phyloP scores from a whole-genome alignment of 1,140 invertebrate genomes.

The Teleogryllus occipitalis region DNA sequence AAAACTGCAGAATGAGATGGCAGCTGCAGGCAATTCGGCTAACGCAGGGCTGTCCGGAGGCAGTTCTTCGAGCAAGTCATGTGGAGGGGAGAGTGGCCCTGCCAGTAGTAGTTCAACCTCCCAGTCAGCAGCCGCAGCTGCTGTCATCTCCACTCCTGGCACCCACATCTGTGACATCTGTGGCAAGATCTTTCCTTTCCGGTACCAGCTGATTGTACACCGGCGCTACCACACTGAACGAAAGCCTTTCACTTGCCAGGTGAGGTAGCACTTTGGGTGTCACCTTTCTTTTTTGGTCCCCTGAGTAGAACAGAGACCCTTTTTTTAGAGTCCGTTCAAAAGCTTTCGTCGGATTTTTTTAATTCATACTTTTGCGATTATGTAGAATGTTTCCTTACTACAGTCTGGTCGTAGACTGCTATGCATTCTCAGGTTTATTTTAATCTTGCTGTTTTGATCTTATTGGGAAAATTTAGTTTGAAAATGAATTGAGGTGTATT shows the following conservation, averaged over 20 bases:
- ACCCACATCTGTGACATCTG: slow-evolving; percentile 72
- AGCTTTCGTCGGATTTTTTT: background rate
- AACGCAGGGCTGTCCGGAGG: background rate
- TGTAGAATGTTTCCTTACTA: background rate
- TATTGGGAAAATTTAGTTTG: too few species aligned
- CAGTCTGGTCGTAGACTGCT: background rate
- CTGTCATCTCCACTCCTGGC: slow-evolving; percentile 51
- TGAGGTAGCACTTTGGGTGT: slow-evolving; percentile 25
- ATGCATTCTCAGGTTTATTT: background rate
- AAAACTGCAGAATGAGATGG: slow-evolving; percentile 58
- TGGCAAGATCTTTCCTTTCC: slow-evolving; percentile 75
- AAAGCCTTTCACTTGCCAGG: slow-evolving; percentile 76
- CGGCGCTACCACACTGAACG: slow-evolving; percentile 74
- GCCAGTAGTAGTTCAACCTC: slow-evolving; percentile 16
- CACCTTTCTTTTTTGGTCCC: slow-evolving; percentile 1
- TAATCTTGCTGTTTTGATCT: background rate
- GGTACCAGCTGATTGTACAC: slow-evolving; percentile 77
- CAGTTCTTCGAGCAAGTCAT: slow-evolving; percentile 9
- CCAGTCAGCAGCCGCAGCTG: slow-evolving; percentile 31
- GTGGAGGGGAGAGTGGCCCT: slow-evolving; percentile 9
- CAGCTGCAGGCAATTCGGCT: slow-evolving; percentile 31
- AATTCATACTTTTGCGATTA: background rate
- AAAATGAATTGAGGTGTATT: too few species aligned
- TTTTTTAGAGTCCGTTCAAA: background rate
- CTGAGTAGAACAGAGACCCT: slow-evolving; percentile 7